phyloP scores from a whole-genome alignment of 2,113 vertebrate genomes.

The Phoenicopterus ruber region DNA sequence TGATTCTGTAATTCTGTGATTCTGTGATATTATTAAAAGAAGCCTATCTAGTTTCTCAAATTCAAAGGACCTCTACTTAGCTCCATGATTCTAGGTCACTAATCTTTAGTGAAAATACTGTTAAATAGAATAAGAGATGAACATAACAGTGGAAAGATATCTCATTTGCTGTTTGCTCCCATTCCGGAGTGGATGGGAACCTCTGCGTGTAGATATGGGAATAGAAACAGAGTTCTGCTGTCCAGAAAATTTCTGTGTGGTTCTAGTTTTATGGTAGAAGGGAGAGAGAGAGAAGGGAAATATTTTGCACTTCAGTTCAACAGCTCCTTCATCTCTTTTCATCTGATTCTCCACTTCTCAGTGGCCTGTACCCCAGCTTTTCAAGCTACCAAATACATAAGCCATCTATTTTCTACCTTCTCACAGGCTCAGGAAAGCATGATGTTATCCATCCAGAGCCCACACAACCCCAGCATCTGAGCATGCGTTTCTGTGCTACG shows the following conservation, averaged over 20 bases:
- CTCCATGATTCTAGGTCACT: background rate
- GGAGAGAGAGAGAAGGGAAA: background rate
- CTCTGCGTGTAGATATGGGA: background rate
- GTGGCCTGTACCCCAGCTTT: background rate
- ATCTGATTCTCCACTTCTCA: background rate
- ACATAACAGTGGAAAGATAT: background rate
- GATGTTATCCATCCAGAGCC: background rate
- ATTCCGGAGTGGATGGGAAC: background rate
- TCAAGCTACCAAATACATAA: background rate
- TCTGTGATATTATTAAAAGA: background rate
- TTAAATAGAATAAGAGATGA: conserved; percentile 2
- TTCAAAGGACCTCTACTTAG: background rate
- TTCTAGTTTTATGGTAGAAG: too few species aligned
- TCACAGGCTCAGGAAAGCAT: background rate
- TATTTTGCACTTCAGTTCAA: background rate
- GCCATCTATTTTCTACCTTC: background rate
- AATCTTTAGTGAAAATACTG: background rate
- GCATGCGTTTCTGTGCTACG: background rate
- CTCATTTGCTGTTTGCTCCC: background rate
- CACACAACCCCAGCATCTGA: background rate
- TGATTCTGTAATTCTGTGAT: too few species aligned
- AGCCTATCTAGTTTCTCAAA: background rate
- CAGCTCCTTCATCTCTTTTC: background rate
- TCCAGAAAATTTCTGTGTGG: background rate
- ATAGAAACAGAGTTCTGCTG: background rate